Evolutionary conservation across 2,113 vertebrate species (phyloP).

Genomic region (Actinemys pallida): DNA sequence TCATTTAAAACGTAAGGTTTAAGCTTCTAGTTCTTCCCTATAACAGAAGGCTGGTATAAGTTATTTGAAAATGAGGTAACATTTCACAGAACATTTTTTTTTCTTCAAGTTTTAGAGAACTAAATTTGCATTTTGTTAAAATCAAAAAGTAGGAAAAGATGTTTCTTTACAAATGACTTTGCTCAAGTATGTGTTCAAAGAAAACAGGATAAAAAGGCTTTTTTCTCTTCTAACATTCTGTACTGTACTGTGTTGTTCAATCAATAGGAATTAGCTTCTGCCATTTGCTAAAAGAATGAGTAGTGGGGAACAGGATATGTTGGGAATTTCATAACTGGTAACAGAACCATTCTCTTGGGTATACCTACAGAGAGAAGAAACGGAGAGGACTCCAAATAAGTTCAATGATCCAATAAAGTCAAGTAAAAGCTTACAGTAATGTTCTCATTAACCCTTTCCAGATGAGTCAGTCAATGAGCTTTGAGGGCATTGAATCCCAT

Average conservation of each 20-base stretch:
- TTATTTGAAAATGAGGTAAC: slow-evolving; percentile 97
- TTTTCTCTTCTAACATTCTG: slow-evolving; percentile 88
- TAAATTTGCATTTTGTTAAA: slow-evolving; percentile 92
- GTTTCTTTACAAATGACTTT: slow-evolving; percentile 90
- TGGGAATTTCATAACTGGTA: slow-evolving; percentile 99
- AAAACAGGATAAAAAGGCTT: slow-evolving; percentile 84
- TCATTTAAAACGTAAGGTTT: slow-evolving; percentile 84
- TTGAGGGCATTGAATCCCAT: slow-evolving; percentile 41
- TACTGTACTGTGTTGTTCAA: slow-evolving; percentile 83
- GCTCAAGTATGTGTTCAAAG: slow-evolving; percentile 88
- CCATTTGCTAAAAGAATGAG: slow-evolving; percentile 98
- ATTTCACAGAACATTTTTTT: slow-evolving; percentile 99
- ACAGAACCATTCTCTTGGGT: slow-evolving; percentile 99
- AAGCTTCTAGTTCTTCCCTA: slow-evolving; percentile 85
- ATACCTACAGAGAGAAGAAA: slow-evolving; percentile 98
- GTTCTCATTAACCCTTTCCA: slow-evolving; percentile 81
- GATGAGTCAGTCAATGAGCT: slow-evolving; percentile 76
- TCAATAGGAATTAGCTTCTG: slow-evolving; percentile 83
- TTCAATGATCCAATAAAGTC: slow-evolving; percentile 81
- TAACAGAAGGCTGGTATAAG: slow-evolving; percentile 89
- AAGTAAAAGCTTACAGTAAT: slow-evolving; percentile 77
- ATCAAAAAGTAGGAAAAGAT: slow-evolving; percentile 90
- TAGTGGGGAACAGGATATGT: slow-evolving; percentile 97
- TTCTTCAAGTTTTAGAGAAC: slow-evolving; percentile 98
- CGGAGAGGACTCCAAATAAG: slow-evolving; percentile 94